A percentile compares a stretch with the other conserved stretches of the same genome.
Conservation (phyloP, 2,113 vertebrate species). For the Triplophysa tibetana region DNA sequence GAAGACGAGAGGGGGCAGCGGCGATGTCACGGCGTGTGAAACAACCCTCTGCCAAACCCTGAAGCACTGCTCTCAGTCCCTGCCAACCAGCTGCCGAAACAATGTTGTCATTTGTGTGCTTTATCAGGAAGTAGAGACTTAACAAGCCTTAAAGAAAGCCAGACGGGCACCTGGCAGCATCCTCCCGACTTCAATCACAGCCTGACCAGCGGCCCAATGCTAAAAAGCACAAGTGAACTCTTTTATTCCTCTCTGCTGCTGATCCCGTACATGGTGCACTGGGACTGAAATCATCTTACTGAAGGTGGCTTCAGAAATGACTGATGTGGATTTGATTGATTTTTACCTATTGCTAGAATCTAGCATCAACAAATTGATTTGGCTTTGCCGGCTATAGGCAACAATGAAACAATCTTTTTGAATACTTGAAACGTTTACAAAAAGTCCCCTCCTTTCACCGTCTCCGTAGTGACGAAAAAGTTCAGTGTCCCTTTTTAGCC, state of each 20-base stretch:
- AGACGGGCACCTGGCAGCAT: conserved; percentile 46
- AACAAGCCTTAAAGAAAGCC: conserved; percentile 53
- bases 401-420: too few species aligned
- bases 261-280: neutral
- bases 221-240: neutral
- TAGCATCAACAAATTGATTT: too few species aligned
- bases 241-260: neutral
- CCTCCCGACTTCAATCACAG: conserved; percentile 42
- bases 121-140: conserved; percentile 49
- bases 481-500: too few species aligned
- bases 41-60: conserved; percentile 36
- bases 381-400: too few species aligned
- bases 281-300: neutral
- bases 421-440: too few species aligned
- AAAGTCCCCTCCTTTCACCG: too few species aligned
- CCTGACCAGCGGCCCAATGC: conserved; percentile 6
- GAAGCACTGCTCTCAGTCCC: neutral
- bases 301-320: neutral
- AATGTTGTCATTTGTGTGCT: conserved; percentile 35
- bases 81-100: conserved; percentile 24
- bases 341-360: too few species aligned
- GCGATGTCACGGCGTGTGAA: conserved; percentile 35
- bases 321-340: neutral
- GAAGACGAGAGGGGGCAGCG: conserved; percentile 35
- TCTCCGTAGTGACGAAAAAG: too few species aligned